phyloP scores from a whole-genome alignment of 2,888 invertebrate species.

The Phengaris arion region DNA sequence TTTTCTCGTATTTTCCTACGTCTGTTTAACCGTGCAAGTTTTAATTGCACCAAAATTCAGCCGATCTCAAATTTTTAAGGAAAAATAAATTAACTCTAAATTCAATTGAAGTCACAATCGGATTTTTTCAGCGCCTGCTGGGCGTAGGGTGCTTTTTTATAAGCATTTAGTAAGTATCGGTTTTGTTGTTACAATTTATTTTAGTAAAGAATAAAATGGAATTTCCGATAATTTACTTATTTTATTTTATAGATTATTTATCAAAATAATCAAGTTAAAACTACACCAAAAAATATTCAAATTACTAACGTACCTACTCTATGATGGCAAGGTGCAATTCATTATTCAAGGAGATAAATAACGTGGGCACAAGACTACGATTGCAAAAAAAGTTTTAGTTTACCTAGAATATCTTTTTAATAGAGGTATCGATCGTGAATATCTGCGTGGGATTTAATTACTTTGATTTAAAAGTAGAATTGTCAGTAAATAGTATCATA shows the following conservation, averaged over 20 bases:
- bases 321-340: too few relatives aligned
- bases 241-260: too few relatives aligned
- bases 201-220: neutral
- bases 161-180: neutral
- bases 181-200: neutral
- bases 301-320: too few relatives aligned
- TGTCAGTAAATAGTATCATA: neutral
- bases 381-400: neutral
- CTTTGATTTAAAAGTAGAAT: too few relatives aligned
- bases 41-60: slow-evolving; percentile 60
- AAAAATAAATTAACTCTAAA: slow-evolving; percentile 9
- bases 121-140: neutral
- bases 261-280: neutral
- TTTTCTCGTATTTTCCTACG: slow-evolving; percentile 67
- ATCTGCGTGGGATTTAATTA: neutral
- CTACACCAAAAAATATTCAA: neutral
- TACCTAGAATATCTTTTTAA: neutral
- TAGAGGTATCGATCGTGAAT: neutral
- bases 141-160: neutral
- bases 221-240: neutral
- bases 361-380: too few relatives aligned
- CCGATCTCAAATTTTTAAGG: slow-evolving; percentile 22
- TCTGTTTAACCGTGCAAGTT: slow-evolving; percentile 71
- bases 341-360: too few relatives aligned
- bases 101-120: slow-evolving; percentile 21